Evolutionary conservation across 2,797 vertebrate genomes (phyloP).

Genomic region (Pteropus rufus): DNA sequence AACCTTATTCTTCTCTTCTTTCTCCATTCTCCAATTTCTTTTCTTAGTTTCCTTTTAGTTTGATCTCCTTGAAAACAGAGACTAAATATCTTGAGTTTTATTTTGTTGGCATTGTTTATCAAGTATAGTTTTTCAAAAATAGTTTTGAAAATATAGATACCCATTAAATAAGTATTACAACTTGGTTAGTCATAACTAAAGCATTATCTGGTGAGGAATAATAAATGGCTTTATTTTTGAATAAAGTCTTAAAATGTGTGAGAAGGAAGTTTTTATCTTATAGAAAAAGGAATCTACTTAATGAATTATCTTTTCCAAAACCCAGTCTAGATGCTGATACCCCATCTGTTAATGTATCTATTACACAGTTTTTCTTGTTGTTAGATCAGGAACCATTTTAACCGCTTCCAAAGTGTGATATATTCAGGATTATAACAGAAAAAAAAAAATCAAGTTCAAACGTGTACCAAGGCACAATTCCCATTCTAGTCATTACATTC

Average conservation of each 20-base stretch:
- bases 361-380: neutral
- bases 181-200: neutral
- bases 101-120: neutral
- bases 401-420: neutral
- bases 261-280: neutral
- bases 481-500: neutral
- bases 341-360: neutral
- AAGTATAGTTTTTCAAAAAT: neutral
- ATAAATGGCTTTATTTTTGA: neutral
- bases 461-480: neutral
- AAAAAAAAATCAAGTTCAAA: neutral
- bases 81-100: neutral
- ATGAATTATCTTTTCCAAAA: neutral
- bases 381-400: neutral
- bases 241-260: neutral
- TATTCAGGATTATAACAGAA: neutral
- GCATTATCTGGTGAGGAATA: neutral
- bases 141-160: neutral
- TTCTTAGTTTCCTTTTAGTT: neutral
- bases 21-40: neutral
- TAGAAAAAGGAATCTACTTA: neutral
- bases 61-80: neutral
- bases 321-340: neutral
- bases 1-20: neutral
- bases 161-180: neutral